Evolutionary conservation across 1,140 invertebrate genomes (phyloP), one percentile per base, ranked within the genome.

Genomic region (Euglossa dilemma): DNA sequence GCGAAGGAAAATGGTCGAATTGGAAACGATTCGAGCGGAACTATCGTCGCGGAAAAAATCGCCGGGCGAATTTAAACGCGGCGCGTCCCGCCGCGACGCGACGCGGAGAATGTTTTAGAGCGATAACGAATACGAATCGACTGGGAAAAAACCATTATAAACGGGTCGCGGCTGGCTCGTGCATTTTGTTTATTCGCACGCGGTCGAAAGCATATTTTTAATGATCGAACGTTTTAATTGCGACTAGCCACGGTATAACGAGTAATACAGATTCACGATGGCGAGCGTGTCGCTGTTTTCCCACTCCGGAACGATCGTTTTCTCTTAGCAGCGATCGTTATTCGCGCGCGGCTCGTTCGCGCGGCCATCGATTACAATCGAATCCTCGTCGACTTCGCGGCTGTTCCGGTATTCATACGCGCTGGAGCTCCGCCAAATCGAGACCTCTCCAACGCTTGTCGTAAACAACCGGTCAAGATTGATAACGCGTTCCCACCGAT

Each of bases 391-490:
- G 59, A 57, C 64, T 59, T 69, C 52, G 69, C 64, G 79, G 73
- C 45, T 61, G 50, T 56, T 76, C 28, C 25, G 18, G 57, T 84
- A 88, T 87, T 81, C 82, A 82, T 87, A 88, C 72, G 72, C 70
- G 43, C 52, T 88, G 85, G 85, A 88, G n/a, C 57, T 45, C 43
- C 45, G 87, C 85, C 87, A 88, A 85, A 88, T 88, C 85, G 73
- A 87, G 25, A 76, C 71, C 63, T 43, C 82, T 84, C 77, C 61
- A 85, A 84, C 28, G 73, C 28, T 69, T 63, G 61, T 84, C 82
- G 85, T 87, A 88, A 88, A 88, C 82, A 85, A 87, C 76, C 43
- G 50, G 16, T 47, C 83, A 80, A 88, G 85, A 88, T 87, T 87
- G 86, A 88, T 87, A 87, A 87, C 63, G 59, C 47, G 82, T 81